Percentiles rank a stretch among this genome's conserved stretches.
phyloP scores from a whole-genome alignment of 92 coral and sea anemone species.

The Bergia puertoricense region DNA sequence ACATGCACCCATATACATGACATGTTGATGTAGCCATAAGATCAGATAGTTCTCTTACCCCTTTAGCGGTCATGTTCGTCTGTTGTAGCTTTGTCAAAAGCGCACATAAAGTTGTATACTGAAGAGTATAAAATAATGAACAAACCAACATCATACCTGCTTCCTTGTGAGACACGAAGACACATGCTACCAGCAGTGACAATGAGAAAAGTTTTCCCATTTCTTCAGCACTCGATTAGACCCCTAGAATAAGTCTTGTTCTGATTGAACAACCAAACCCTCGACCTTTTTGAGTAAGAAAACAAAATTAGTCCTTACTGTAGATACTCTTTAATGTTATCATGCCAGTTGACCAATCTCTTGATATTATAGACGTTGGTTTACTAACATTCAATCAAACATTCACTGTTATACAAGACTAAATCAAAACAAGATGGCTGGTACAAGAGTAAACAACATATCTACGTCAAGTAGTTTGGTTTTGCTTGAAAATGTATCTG shows the following conservation, averaged over 20 bases:
- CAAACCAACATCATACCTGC: constrained; percentile 26
- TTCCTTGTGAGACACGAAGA: not conserved
- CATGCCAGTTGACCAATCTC: constrained; percentile 5
- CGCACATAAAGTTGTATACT: not conserved
- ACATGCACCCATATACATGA: not conserved
- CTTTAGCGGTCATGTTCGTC: too few species aligned
- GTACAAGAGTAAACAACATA: not conserved
- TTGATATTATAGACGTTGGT: not conserved
- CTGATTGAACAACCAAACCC: not conserved
- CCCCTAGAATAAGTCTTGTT: not conserved
- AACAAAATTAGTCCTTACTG: constrained; percentile 18
- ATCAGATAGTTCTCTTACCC: not conserved
- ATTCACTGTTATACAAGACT: constrained; percentile 2
- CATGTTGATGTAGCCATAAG: too few species aligned
- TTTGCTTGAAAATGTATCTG: not conserved
- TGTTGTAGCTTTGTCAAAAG: not conserved
- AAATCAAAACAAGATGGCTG: constrained; percentile 1
- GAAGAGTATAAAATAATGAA: not conserved
- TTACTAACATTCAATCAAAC: constrained; percentile 24
- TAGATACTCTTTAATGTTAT: constrained; percentile 4
- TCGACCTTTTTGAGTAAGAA: not conserved
- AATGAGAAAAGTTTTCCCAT: constrained; percentile 1
- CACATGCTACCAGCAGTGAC: not conserved
- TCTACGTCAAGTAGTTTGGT: not conserved
- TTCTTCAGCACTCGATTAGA: not conserved